Evolutionary conservation across 2,797 vertebrate species (phyloP).

Genomic region (Lacerta viridis): DNA sequence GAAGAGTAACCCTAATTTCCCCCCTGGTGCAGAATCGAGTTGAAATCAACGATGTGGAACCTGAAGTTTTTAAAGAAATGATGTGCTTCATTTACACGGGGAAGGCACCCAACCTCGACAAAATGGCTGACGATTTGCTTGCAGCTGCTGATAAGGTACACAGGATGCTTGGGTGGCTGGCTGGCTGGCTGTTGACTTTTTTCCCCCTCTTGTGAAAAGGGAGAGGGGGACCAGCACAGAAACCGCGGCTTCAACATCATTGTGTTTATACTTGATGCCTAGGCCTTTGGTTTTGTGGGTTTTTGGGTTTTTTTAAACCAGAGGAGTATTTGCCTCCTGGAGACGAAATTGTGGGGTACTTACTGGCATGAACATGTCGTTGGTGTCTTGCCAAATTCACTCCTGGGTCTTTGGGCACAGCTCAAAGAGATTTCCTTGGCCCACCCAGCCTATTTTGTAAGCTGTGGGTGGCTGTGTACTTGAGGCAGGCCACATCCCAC

Average conservation of each 20-base stretch:
- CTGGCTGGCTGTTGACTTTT: not conserved
- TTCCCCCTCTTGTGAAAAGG: not conserved
- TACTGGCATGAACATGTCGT: not conserved
- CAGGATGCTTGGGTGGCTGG: not conserved
- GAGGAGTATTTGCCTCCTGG: not conserved
- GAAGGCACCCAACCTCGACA: constrained; percentile 97
- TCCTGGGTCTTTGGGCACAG: not conserved
- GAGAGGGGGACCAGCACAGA: not conserved
- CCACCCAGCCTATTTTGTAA: too few relatives aligned
- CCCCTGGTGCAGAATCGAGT: constrained; percentile 89
- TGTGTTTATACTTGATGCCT: not conserved
- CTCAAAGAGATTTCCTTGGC: not conserved
- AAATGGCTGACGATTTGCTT: constrained; percentile 97
- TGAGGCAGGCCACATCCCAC: not conserved
- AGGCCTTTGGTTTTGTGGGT: not conserved
- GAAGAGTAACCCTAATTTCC: not conserved
- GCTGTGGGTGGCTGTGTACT: not conserved
- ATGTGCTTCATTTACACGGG: constrained; percentile 99
- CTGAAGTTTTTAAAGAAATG: constrained; percentile 99
- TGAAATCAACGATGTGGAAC: constrained; percentile 98
- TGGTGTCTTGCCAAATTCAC: not conserved
- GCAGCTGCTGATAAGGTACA: constrained; percentile 97
- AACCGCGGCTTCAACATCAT: not conserved
- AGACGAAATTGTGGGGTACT: not conserved
- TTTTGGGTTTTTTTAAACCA: too few relatives aligned